phyloP scores from a whole-genome alignment of 2,797 vertebrate species.

The Micrastur ruficollis region DNA sequence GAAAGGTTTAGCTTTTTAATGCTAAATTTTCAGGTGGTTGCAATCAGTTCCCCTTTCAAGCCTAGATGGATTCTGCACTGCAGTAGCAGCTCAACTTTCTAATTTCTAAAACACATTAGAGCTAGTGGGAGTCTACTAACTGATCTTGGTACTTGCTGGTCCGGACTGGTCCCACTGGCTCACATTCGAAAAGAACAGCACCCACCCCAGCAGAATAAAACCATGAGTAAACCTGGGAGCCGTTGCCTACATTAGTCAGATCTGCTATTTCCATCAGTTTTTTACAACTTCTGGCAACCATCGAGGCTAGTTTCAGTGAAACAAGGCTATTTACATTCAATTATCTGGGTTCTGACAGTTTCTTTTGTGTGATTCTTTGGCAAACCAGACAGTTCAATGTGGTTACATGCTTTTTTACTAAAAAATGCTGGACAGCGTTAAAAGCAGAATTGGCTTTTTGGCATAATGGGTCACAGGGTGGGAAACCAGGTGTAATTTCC shows the following conservation, averaged over 20 bases:
- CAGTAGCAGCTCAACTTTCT: not conserved
- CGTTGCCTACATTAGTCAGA: not conserved
- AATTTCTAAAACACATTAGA: not conserved
- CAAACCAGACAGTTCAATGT: not conserved
- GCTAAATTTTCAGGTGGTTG: not conserved
- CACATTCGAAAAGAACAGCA: not conserved
- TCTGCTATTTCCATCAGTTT: not conserved
- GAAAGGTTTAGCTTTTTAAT: conserved; percentile 6
- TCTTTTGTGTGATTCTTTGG: not conserved
- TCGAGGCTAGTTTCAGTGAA: not conserved
- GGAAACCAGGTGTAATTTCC: not conserved
- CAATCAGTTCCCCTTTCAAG: not conserved
- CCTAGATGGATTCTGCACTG: not conserved
- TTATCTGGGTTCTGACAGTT: not conserved
- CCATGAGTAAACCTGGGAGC: not conserved
- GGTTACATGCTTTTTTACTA: not conserved
- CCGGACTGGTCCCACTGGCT: not conserved
- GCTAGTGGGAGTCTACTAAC: not conserved
- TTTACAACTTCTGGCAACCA: not conserved
- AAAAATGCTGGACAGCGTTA: not conserved
- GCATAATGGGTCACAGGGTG: not conserved
- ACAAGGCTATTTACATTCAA: not conserved
- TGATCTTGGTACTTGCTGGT: not conserved
- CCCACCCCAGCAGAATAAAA: not conserved
- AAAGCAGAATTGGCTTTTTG: not conserved